Conservation (phyloP, 2,888 invertebrate genomes). For the Phaedon cochleariae region DNA sequence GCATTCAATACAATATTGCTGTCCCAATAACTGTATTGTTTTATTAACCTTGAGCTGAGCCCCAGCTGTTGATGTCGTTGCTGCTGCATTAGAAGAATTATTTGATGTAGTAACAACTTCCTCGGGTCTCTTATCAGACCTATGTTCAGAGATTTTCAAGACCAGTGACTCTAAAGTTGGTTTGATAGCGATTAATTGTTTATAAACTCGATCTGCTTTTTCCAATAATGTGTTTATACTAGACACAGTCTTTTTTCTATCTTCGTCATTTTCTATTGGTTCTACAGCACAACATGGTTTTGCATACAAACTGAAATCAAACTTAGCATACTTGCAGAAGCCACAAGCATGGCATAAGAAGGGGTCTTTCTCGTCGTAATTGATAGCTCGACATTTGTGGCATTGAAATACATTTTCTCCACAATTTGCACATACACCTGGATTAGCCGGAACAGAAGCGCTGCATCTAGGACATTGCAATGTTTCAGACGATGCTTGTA, state of each 20-base stretch:
- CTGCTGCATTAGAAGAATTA: constrained; percentile 43
- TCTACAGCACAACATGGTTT: constrained; percentile 96
- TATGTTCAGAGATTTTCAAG: constrained; percentile 88
- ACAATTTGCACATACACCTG: constrained; percentile 96
- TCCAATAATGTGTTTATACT: constrained; percentile 91
- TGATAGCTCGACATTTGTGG: constrained; percentile 97
- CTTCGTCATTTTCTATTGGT: constrained; percentile 96
- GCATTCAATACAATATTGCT: constrained; percentile 95
- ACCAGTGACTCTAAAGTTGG: constrained; percentile 87
- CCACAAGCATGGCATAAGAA: constrained; percentile 99
- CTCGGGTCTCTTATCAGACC: constrained; percentile 72
- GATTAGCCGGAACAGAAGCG: constrained; percentile 95
- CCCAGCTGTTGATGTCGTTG: constrained; percentile 42
- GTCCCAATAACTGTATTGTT: constrained; percentile 92
- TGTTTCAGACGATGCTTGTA: constrained; percentile 92
- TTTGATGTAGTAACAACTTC: constrained; percentile 55
- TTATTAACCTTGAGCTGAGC: constrained; percentile 78
- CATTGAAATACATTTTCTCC: constrained; percentile 99
- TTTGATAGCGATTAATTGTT: constrained; percentile 88
- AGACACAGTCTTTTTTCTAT: constrained; percentile 92
- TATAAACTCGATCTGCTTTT: constrained; percentile 93
- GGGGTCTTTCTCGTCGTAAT: constrained; percentile 98
- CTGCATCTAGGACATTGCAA: constrained; percentile 73
- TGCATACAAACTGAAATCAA: constrained; percentile 92
- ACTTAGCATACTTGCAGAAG: constrained; percentile 99